A percentile compares a stretch with the other conserved stretches of the same genome.
Conservation (phyloP, 2,113 vertebrate species). For the Chionomys nivalis region DNA sequence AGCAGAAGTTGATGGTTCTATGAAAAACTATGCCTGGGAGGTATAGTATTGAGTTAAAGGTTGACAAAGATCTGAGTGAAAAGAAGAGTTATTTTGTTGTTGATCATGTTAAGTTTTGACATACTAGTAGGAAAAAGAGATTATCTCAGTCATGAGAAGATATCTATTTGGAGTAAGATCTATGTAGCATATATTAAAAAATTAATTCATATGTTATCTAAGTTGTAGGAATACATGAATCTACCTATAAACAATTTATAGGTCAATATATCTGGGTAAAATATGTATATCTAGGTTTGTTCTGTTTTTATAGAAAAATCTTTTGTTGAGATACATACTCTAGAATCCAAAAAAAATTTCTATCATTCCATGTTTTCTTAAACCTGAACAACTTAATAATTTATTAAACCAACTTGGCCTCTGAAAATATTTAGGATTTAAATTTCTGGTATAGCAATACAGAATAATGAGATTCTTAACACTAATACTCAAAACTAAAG, state of each 20-base stretch:
- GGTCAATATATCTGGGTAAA: background rate
- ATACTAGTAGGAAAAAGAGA: background rate
- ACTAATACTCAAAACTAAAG: slow-evolving; percentile 17
- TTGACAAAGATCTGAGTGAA: slow-evolving; percentile 25
- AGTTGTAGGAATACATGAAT: background rate
- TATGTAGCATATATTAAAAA: background rate
- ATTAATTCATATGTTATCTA: background rate
- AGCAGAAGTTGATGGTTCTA: background rate
- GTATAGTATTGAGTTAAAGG: background rate
- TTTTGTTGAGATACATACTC: background rate
- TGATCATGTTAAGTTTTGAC: slow-evolving; percentile 8
- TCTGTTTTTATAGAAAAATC: background rate
- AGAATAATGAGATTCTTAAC: background rate
- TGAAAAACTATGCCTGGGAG: background rate
- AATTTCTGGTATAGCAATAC: background rate
- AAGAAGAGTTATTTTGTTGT: slow-evolving; percentile 19
- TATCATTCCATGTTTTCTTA: background rate
- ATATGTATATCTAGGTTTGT: background rate
- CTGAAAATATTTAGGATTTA: slow-evolving; percentile 39
- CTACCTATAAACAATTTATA: background rate
- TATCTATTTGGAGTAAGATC: slow-evolving; percentile 33
- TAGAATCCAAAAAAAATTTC: slow-evolving; percentile 10
- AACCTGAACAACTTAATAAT: background rate
- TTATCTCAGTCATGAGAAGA: background rate
- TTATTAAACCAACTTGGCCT: background rate